These are phyloP conservation scores for Crocodylus rhombifer DNA, from an alignment of 2,797 vertebrate species.

Conservation along the genomic window DNA sequence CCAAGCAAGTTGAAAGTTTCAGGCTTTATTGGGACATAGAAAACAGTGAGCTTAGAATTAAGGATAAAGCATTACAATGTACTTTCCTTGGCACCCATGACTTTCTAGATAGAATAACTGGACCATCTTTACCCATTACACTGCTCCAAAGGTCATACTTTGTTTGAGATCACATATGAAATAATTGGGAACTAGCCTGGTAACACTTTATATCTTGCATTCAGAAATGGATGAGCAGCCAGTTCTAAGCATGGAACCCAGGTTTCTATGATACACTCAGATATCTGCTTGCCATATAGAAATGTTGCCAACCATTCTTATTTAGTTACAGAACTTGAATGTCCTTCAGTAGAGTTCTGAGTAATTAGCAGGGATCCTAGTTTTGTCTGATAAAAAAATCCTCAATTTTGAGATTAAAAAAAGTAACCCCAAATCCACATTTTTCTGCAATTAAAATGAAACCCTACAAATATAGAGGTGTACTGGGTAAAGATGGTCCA, in stretches of 20 bases:
- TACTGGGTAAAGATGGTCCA: background rate
- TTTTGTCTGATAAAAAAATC: too few species aligned
- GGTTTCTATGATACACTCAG: background rate
- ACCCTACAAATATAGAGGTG: background rate
- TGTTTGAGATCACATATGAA: background rate
- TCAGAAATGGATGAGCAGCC: background rate
- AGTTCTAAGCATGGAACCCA: background rate
- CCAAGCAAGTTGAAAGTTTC: background rate
- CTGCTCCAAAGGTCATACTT: background rate
- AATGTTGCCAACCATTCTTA: background rate
- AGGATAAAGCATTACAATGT: background rate
- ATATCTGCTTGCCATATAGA: background rate
- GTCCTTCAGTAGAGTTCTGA: background rate
- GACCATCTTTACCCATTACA: background rate
- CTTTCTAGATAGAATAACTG: background rate
- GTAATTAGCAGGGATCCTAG: too few species aligned
- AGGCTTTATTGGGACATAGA: background rate
- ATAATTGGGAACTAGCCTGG: background rate
- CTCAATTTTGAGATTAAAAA: too few species aligned
- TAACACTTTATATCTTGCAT: background rate
- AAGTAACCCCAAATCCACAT: too few species aligned
- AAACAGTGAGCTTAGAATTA: background rate
- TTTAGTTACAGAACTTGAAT: background rate
- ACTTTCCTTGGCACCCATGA: background rate
- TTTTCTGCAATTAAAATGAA: too few species aligned